Percentiles rank a stretch among this genome's conserved stretches.
These are phyloP conservation scores for Smutsia temminckii DNA, from an alignment of 2,797 vertebrate genomes.

Conservation along the genomic window DNA sequence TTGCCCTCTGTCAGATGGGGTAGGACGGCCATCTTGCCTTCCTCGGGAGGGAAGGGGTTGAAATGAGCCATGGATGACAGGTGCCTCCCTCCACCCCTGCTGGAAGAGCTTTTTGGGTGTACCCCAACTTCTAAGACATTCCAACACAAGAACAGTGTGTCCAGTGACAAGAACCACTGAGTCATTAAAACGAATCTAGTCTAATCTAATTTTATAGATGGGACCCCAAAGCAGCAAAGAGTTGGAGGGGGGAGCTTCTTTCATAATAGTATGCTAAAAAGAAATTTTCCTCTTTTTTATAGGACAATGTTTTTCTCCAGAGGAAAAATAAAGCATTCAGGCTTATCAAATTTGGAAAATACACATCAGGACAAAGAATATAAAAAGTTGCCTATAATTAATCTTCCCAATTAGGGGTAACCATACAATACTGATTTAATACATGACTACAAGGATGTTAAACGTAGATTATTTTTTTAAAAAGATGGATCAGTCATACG, in stretches of 20 bases:
- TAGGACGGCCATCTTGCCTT: not conserved
- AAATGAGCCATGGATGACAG: not conserved
- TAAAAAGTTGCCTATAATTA: not conserved
- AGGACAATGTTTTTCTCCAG: not conserved
- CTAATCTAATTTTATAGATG: not conserved
- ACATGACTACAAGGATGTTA: not conserved
- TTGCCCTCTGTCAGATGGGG: not conserved
- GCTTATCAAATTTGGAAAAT: not conserved
- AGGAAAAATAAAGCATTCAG: not conserved
- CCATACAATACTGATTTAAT: not conserved
- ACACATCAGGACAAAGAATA: not conserved
- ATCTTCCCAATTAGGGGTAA: not conserved
- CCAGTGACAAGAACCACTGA: rapidly evolving
- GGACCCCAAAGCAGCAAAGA: no score
- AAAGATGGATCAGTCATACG: not conserved
- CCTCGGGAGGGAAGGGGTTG: not conserved
- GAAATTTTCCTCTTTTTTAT: not conserved
- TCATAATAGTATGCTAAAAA: not conserved
- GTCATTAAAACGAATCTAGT: not conserved
- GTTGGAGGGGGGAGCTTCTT: not conserved
- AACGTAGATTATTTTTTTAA: not conserved
- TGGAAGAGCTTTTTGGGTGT: not conserved
- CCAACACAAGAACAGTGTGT: not conserved
- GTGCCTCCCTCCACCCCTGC: not conserved
- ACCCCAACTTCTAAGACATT: not conserved